Evolutionary conservation across 2,113 vertebrate genomes (phyloP).

Genomic region (Mobula birostris): DNA sequence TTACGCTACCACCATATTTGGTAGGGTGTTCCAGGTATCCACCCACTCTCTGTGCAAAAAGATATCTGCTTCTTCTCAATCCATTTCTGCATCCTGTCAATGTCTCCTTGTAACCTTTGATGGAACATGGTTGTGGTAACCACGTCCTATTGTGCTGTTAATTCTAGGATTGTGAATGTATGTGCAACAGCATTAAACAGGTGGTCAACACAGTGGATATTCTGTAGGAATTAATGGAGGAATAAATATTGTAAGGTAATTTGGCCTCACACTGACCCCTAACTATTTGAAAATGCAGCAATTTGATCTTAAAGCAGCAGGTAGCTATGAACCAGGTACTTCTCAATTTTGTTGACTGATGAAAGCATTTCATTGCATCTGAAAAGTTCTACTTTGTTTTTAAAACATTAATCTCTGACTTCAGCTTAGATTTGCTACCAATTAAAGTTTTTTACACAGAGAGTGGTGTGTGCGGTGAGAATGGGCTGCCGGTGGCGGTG

Average conservation of each 20-base stretch:
- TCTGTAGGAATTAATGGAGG: not conserved
- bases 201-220: not conserved
- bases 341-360: not conserved
- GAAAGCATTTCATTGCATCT: not conserved
- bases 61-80: too few relatives aligned
- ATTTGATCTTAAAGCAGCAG: not conserved
- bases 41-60: too few relatives aligned
- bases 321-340: not conserved
- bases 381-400: not conserved
- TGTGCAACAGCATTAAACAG: not conserved
- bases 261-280: not conserved
- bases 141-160: not conserved
- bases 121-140: not conserved
- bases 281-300: not conserved
- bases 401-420: not conserved
- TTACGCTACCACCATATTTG: too few relatives aligned
- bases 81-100: too few relatives aligned
- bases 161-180: not conserved
- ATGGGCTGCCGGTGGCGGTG: too few relatives aligned
- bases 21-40: too few relatives aligned
- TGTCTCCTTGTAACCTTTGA: too few relatives aligned
- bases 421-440: not conserved
- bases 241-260: not conserved
- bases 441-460: too few relatives aligned
- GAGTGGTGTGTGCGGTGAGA: too few relatives aligned